phyloP scores from a whole-genome alignment of 2,113 vertebrate species.

The Callithrix jacchus region DNA sequence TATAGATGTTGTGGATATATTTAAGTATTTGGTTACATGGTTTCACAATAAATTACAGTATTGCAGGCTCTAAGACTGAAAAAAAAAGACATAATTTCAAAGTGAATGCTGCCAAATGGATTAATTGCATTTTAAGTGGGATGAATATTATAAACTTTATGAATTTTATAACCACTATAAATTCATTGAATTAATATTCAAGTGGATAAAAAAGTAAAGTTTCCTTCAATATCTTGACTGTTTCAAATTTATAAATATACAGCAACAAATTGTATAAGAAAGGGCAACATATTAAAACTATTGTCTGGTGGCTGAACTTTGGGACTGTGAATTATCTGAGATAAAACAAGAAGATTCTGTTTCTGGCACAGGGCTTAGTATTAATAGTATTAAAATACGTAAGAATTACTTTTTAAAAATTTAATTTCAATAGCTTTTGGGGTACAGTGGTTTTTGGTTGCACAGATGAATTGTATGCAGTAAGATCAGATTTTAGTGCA shows the following conservation, averaged over 20 bases:
- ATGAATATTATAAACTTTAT: background rate
- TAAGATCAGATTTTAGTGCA: no score
- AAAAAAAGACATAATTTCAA: background rate
- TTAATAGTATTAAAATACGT: background rate
- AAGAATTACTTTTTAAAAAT: no score
- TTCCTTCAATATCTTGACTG: background rate
- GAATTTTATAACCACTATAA: background rate
- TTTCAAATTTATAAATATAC: background rate
- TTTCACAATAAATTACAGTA: conserved; percentile 64
- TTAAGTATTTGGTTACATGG: conserved; percentile 63
- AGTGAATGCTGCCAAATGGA: background rate
- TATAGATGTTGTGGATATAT: conserved; percentile 66
- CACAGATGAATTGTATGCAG: no score
- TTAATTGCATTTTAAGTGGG: background rate
- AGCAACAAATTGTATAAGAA: background rate
- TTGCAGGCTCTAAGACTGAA: conserved; percentile 59
- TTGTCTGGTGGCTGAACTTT: background rate
- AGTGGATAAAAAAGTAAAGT: background rate
- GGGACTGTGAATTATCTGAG: background rate
- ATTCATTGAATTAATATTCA: conserved; percentile 12
- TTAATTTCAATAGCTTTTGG: no score
- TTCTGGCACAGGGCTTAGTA: background rate
- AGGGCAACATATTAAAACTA: background rate
- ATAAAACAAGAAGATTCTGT: background rate
- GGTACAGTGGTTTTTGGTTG: no score